These are phyloP conservation scores for Hyles lineata DNA, from an alignment of 2,888 invertebrate species.

Conservation along the genomic window DNA sequence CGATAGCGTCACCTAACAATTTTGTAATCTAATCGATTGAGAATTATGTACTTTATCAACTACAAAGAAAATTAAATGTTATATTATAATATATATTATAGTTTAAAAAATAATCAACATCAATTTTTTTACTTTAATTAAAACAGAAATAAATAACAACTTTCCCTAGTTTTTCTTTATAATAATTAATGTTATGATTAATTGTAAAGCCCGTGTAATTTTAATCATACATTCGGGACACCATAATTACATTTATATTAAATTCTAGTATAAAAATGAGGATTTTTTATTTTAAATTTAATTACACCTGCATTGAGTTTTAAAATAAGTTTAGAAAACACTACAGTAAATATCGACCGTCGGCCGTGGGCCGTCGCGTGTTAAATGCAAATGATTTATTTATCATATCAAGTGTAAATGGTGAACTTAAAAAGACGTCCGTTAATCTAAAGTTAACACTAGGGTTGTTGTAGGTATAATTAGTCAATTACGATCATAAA, in stretches of 20 bases:
- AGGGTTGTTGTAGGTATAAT: slow-evolving; percentile 80
- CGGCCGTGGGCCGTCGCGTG: slow-evolving; percentile 62
- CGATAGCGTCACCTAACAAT: slow-evolving; percentile 81
- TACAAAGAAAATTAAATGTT: slow-evolving; percentile 55
- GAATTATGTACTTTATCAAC: slow-evolving; percentile 77
- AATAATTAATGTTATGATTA: slow-evolving; percentile 84
- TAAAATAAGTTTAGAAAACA: slow-evolving; percentile 79
- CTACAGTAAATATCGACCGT: slow-evolving; percentile 69
- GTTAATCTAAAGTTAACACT: slow-evolving; percentile 81
- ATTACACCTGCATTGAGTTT: slow-evolving; percentile 84
- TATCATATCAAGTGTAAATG: slow-evolving; percentile 48
- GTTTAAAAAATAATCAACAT: slow-evolving; percentile 84
- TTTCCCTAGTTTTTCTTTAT: slow-evolving; percentile 81
- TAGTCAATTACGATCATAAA: slow-evolving; percentile 86
- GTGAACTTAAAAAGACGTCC: slow-evolving; percentile 74
- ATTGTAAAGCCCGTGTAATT: slow-evolving; percentile 83
- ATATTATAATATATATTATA: slow-evolving; percentile 71
- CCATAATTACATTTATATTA: slow-evolving; percentile 82
- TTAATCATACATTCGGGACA: slow-evolving; percentile 75
- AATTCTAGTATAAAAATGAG: slow-evolving; percentile 84
- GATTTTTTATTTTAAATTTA: slow-evolving; percentile 77
- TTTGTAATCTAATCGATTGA: slow-evolving; percentile 82
- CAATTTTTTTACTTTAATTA: slow-evolving; percentile 72
- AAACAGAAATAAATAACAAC: slow-evolving; percentile 88
- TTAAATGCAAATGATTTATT: slow-evolving; percentile 76